Evolutionary conservation across 2,888 invertebrate species (phyloP).

Genomic region (Dynastes tityus): DNA sequence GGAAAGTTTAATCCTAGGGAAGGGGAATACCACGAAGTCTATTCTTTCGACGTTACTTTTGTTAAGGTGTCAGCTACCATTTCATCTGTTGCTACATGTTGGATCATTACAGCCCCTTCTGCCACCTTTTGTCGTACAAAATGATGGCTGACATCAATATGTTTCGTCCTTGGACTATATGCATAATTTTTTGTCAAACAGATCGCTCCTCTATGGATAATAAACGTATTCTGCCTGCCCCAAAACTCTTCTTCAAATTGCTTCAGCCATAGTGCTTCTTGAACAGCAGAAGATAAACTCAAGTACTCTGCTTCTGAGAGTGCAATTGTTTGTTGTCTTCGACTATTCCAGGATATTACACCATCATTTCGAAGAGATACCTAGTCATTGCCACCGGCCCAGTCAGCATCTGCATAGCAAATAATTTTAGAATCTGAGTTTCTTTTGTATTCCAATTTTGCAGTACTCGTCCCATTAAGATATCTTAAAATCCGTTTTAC

Average conservation of each 20-base stretch:
- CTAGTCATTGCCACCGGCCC: conserved; percentile 54
- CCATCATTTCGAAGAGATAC: not conserved
- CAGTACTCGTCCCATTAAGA: not conserved
- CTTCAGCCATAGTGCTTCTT: conserved; percentile 58
- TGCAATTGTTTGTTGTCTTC: conserved; percentile 57
- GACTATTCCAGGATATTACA: conserved; percentile 13
- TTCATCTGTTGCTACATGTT: no score
- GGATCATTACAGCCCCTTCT: no score
- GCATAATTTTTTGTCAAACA: no score
- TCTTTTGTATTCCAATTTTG: not conserved
- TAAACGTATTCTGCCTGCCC: no score
- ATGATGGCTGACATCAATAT: not conserved
- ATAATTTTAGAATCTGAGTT: conserved; percentile 10
- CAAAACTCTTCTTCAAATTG: not conserved
- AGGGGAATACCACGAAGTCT: no score
- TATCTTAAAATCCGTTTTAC: conserved; percentile 7
- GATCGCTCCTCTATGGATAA: no score
- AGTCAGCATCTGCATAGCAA: conserved; percentile 58
- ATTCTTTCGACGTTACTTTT: no score
- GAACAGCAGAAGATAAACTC: conserved; percentile 55
- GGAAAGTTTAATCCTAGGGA: no score
- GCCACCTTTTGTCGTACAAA: not conserved
- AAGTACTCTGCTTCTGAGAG: conserved; percentile 62
- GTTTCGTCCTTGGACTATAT: not conserved
- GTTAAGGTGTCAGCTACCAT: no score